A percentile compares a stretch with the other conserved stretches of the same genome.
phyloP scores from a whole-genome alignment of 2,113 vertebrate genomes.

The Apus apus region DNA sequence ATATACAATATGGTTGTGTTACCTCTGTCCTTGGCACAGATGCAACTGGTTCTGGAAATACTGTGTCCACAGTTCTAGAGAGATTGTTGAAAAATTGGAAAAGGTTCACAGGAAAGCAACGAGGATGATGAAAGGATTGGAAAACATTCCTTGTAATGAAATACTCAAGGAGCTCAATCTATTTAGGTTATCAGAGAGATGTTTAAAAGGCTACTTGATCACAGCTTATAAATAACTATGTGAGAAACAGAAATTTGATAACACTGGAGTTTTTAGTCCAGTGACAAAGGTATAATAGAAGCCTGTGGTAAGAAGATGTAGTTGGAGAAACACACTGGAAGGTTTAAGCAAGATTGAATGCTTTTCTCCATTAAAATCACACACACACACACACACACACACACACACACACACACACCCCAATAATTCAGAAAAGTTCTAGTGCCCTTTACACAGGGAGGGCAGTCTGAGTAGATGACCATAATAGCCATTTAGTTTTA shows the following conservation, averaged over 20 bases:
- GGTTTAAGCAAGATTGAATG: neutral
- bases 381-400: neutral
- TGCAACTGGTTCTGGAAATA: conserved; percentile 19
- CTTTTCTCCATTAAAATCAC: neutral
- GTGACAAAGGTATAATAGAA: conserved; percentile 44
- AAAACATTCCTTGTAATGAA: conserved; percentile 49
- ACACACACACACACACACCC: neutral
- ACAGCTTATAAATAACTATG: conserved; percentile 38
- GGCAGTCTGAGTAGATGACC: conserved; percentile 13
- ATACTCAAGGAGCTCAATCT: neutral
- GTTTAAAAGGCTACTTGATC: conserved; percentile 30
- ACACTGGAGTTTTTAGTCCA: neutral
- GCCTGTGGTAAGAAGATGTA: neutral
- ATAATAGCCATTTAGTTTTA: conserved; percentile 56
- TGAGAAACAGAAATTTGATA: conserved; percentile 45
- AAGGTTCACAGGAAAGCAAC: conserved; percentile 45
- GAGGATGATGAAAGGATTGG: conserved; percentile 37
- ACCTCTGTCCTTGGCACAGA: conserved; percentile 26
- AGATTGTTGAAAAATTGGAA: conserved; percentile 49
- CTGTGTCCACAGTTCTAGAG: neutral
- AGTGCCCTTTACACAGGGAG: neutral
- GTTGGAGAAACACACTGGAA: neutral
- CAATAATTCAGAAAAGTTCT: conserved; percentile 16
- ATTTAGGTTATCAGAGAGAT: conserved; percentile 39
- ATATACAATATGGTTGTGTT: neutral